phyloP scores from a whole-genome alignment of 1,140 invertebrate species.

The Panagrolaimus sp. region DNA sequence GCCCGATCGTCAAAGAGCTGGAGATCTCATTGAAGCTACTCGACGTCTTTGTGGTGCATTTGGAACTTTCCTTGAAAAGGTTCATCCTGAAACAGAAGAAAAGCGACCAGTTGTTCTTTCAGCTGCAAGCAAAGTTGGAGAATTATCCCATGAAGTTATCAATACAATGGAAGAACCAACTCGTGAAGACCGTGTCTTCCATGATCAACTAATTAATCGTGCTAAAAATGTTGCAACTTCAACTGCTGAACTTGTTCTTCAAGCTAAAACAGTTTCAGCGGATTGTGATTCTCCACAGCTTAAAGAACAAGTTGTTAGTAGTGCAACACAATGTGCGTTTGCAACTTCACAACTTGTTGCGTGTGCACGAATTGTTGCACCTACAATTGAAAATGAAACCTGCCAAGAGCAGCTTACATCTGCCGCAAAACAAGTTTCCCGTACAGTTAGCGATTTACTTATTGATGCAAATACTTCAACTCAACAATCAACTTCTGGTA shows the following conservation, averaged over 20 bases:
- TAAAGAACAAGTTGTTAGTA: slow-evolving; percentile 66
- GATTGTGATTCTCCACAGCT: slow-evolving; percentile 68
- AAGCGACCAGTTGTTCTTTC: slow-evolving; percentile 73
- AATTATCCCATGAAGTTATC: slow-evolving; percentile 87
- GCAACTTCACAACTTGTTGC: slow-evolving; percentile 94
- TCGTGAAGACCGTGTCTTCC: slow-evolving; percentile 65
- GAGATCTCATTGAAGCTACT: slow-evolving; percentile 81
- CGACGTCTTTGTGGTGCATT: slow-evolving; percentile 84
- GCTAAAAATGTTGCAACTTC: slow-evolving; percentile 54
- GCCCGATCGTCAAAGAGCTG: slow-evolving; percentile 74
- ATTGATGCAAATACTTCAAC: slow-evolving; percentile 70
- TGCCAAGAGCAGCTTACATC: slow-evolving; percentile 88
- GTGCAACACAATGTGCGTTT: slow-evolving; percentile 89
- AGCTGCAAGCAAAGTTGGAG: slow-evolving; percentile 87
- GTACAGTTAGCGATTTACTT: slow-evolving; percentile 82
- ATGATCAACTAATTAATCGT: slow-evolving; percentile 51
- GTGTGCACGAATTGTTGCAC: slow-evolving; percentile 78
- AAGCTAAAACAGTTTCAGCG: slow-evolving; percentile 67
- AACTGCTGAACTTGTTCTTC: slow-evolving; percentile 70
- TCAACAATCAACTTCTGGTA: slow-evolving; percentile 50
- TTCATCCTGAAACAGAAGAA: slow-evolving; percentile 47
- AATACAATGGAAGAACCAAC: slow-evolving; percentile 86
- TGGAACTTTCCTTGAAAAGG: slow-evolving; percentile 74
- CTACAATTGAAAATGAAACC: slow-evolving; percentile 75
- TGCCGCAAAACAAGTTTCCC: slow-evolving; percentile 82